These are phyloP conservation scores for Drosophila sp. DNA, from an alignment of 1,140 invertebrate genomes.

Conservation along the genomic window DNA sequence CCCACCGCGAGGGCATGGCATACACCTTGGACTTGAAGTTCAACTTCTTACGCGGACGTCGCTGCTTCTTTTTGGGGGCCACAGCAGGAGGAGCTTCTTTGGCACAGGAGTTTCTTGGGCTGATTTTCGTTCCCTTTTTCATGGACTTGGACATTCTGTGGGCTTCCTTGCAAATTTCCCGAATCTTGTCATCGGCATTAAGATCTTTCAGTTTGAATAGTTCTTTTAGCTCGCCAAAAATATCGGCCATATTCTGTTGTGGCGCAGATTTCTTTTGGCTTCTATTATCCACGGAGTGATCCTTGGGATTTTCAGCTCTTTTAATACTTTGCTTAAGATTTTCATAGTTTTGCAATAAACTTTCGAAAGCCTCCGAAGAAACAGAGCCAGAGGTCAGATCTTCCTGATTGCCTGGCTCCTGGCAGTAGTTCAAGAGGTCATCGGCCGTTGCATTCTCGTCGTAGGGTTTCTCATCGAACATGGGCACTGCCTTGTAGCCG, in stretches of 20 bases:
- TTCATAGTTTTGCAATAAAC: slow-evolving; percentile 44
- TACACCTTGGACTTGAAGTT: slow-evolving; percentile 45
- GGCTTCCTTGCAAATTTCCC: slow-evolving; percentile 58
- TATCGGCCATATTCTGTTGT: slow-evolving; percentile 36
- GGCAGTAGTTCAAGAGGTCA: slow-evolving; percentile 47
- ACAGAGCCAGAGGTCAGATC: background rate
- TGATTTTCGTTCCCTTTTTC: background rate
- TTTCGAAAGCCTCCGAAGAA: slow-evolving; percentile 53
- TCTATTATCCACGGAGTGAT: background rate
- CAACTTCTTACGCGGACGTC: background rate
- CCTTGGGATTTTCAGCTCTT: slow-evolving; percentile 8
- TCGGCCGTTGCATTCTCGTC: slow-evolving; percentile 63
- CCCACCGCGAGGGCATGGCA: slow-evolving; percentile 10
- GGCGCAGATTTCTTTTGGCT: background rate
- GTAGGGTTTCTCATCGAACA: slow-evolving; percentile 58
- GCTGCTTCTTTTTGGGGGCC: slow-evolving; percentile 12
- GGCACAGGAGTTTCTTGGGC: background rate
- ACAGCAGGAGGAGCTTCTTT: background rate
- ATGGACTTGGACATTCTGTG: slow-evolving; percentile 27
- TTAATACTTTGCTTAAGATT: slow-evolving; percentile 39
- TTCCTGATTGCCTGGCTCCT: background rate
- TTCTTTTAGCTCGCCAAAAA: slow-evolving; percentile 62
- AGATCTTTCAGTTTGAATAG: slow-evolving; percentile 39
- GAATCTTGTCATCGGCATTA: slow-evolving; percentile 13
- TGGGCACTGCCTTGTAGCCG: slow-evolving; percentile 68